A percentile compares a stretch with the other conserved stretches of the same genome.
These are phyloP conservation scores for Vombatus ursinus DNA, from an alignment of 2,113 vertebrate species.

Conservation along the genomic window DNA sequence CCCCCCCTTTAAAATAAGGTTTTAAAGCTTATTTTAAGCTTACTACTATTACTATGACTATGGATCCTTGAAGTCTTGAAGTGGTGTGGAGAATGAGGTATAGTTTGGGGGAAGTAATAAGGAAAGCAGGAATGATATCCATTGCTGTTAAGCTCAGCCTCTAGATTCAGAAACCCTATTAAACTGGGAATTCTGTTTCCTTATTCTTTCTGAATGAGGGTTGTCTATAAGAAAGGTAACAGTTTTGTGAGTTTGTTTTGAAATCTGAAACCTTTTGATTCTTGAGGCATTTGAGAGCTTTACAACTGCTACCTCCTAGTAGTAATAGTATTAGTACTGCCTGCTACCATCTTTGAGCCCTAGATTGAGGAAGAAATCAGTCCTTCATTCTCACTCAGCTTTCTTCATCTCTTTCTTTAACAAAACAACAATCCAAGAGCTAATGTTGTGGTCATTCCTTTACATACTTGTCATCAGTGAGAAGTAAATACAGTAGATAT, in stretches of 20 bases:
- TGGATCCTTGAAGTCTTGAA: neutral
- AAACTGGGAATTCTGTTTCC: neutral
- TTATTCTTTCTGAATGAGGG: slow-evolving; percentile 24
- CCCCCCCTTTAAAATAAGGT: too few relatives aligned
- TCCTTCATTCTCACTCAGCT: neutral
- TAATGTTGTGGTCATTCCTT: neutral
- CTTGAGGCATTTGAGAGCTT: slow-evolving; percentile 1
- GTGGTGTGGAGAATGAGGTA: slow-evolving; percentile 17
- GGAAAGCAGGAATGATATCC: neutral
- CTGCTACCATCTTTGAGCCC: slow-evolving; percentile 1
- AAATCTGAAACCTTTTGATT: neutral
- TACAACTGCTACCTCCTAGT: neutral
- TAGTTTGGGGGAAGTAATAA: neutral
- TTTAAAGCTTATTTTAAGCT: slow-evolving; percentile 47
- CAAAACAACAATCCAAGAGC: neutral
- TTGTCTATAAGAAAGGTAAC: slow-evolving; percentile 21
- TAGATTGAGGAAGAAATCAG: neutral
- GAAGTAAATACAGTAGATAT: neutral
- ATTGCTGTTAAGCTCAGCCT: neutral
- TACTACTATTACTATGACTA: slow-evolving; percentile 9
- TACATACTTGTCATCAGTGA: slow-evolving; percentile 20
- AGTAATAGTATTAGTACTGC: too few relatives aligned
- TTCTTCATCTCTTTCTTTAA: neutral
- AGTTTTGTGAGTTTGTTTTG: slow-evolving; percentile 2
- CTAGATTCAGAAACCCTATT: neutral